A percentile compares a stretch with the other conserved stretches of the same genome.
phyloP scores from a whole-genome alignment of 2,797 vertebrate species.

The Acipenser ruthenus region DNA sequence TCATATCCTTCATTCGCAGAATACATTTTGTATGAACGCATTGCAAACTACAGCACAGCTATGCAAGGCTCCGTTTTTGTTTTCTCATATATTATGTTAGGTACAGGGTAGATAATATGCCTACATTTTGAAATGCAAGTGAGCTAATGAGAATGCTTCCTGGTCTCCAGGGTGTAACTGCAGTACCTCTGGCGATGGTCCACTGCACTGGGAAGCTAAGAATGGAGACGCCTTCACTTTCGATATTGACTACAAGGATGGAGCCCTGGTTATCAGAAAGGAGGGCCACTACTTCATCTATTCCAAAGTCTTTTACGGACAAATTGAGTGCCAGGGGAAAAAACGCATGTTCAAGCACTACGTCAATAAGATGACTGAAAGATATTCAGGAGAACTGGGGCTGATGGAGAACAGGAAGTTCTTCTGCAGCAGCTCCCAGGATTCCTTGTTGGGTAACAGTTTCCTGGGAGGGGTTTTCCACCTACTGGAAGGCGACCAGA shows the following conservation, averaged over 20 bases:
- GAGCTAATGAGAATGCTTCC: too few species aligned
- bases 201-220: conserved; percentile 42
- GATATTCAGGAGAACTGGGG: conserved; percentile 4
- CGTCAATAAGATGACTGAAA: conserved; percentile 22
- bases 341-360: conserved; percentile 25
- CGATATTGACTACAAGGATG: conserved; percentile 35
- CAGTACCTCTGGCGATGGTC: not conserved
- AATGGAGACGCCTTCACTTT: conserved; percentile 21
- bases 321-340: not conserved
- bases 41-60: too few species aligned
- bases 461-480: conserved; percentile 56
- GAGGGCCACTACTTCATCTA: conserved; percentile 59
- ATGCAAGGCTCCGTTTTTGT: too few species aligned
- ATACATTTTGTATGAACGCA: not conserved
- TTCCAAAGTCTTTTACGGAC: conserved; percentile 49
- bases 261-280: conserved; percentile 34
- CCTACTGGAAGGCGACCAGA: conserved; percentile 32
- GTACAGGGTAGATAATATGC: too few species aligned
- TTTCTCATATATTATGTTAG: too few species aligned
- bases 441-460: conserved; percentile 36
- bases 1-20: too few species aligned
- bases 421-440: not conserved
- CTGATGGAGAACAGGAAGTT: conserved; percentile 40
- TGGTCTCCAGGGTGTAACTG: too few species aligned
- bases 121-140: too few species aligned